These are phyloP conservation scores for Apotomis betuletana DNA, from an alignment of 2,888 invertebrate genomes.

Conservation along the genomic window DNA sequence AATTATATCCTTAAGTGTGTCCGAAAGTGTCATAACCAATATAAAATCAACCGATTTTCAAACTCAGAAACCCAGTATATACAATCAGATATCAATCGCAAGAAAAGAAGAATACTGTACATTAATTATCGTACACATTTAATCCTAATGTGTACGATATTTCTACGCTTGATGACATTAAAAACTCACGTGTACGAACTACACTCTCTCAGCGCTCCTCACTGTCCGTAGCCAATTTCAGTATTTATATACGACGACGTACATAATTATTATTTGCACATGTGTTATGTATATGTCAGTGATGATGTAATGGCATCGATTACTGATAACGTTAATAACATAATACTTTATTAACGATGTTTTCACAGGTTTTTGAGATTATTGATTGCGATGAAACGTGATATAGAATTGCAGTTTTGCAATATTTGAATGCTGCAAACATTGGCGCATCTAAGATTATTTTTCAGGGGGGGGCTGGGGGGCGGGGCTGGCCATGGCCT, in stretches of 20 bases:
- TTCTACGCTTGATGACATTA: not conserved
- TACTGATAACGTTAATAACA: constrained; percentile 2
- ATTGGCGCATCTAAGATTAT: no score
- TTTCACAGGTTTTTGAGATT: not conserved
- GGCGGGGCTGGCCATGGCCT: no score
- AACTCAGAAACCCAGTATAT: no score
- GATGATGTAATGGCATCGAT: constrained; percentile 27
- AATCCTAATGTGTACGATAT: no score
- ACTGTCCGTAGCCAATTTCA: constrained; percentile 19
- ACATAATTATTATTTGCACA: constrained; percentile 17
- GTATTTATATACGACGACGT: constrained; percentile 13
- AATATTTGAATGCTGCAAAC: no score
- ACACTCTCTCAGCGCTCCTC: constrained; percentile 18
- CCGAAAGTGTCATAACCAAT: no score
- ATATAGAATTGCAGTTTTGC: not conserved
- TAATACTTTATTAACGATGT: not conserved
- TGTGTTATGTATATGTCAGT: constrained; percentile 6
- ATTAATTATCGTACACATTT: no score
- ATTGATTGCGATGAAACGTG: not conserved
- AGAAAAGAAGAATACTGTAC: no score
- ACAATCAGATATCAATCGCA: no score
- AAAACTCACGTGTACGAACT: not conserved
- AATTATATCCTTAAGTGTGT: no score
- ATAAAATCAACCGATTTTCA: no score
- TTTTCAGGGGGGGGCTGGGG: no score